Evolutionary conservation across 2,888 invertebrate genomes (phyloP), one percentile per base, ranked within the genome.

Genomic region (Volucella inflata): DNA sequence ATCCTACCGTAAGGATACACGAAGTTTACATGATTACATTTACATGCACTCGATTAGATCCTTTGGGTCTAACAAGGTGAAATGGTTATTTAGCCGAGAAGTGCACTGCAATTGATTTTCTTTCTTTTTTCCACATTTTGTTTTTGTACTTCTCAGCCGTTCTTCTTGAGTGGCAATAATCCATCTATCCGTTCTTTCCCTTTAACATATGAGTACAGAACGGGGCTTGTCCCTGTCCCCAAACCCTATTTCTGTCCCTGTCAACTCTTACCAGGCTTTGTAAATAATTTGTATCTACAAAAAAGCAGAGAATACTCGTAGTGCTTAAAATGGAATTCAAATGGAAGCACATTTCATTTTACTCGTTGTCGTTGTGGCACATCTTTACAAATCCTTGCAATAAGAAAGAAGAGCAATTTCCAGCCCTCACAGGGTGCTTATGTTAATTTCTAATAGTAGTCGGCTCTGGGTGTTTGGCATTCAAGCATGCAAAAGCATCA

Each of bases 401-500:
- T 64, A 68, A 60, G 53, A 46, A 30, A 30, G 30, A 30, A 30
- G 30, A 30, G 30, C 30, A 30, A 30, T 30, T 30, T 30, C 30
- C 30, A 30, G 44, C 51, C 65, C 46, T 78, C 59, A 21, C 70
- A 59, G 77, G 48, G 53, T 74, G 60, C 55, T 77, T 68, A 82
- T 83, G 78, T 74, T 83, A 78, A 78, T 83, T 83, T 78, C 78
- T 83, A 78, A 78, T 55, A 68, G 78, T 53, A 78, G 62, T 60
- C 71, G 36, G 11, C 59, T 48, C 36, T 48, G 30, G 6, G 30
- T 30, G 6, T 30, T 30, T 30, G 55, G 67, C 72, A 74, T 78
- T 83, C 78, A 83, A 78, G 72, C 72, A 83, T 83, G 78, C 78
- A 83, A 83, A 83, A 83, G 68, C 82, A 78, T 83, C 82, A 72